Conservation (phyloP, 1,140 invertebrate species). For the Atta colombica region DNA sequence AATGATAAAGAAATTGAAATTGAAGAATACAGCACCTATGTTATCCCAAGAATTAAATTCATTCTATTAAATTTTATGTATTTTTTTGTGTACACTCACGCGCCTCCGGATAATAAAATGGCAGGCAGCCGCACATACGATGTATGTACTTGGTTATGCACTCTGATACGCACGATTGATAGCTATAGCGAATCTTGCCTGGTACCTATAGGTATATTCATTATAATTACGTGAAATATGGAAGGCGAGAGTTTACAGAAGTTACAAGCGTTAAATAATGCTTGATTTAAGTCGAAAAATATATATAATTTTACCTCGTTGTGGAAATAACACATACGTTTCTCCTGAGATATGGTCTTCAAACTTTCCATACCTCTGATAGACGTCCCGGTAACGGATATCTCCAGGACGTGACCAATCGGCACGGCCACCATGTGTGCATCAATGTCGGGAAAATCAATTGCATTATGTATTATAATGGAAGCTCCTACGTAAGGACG, state of each 20-base stretch:
- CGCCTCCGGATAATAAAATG: slow-evolving; percentile 78
- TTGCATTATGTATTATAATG: slow-evolving; percentile 77
- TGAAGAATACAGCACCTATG: not conserved
- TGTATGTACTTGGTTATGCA: slow-evolving; percentile 70
- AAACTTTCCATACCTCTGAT: slow-evolving; percentile 66
- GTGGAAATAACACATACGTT: slow-evolving; percentile 76
- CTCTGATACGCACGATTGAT: slow-evolving; percentile 80
- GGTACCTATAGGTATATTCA: not conserved
- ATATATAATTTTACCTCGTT: slow-evolving; percentile 68
- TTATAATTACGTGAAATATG: not conserved
- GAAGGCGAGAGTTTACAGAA: not conserved
- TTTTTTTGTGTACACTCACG: slow-evolving; percentile 53
- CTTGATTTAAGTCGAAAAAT: not conserved
- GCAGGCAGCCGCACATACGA: slow-evolving; percentile 75
- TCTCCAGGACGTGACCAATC: slow-evolving; percentile 69
- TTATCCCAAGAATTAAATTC: not conserved
- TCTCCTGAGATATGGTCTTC: slow-evolving; percentile 48
- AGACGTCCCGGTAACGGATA: slow-evolving; percentile 69
- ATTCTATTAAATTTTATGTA: not conserved
- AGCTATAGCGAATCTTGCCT: slow-evolving; percentile 73
- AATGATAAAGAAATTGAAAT: not conserved
- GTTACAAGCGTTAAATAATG: too few species aligned
- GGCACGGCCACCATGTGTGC: slow-evolving; percentile 66
- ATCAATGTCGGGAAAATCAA: slow-evolving; percentile 79
- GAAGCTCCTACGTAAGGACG: slow-evolving; percentile 77